Percentiles rank a stretch among this genome's conserved stretches.
phyloP scores from a whole-genome alignment of 1,140 invertebrate genomes.

The Pteromalus puparum region DNA sequence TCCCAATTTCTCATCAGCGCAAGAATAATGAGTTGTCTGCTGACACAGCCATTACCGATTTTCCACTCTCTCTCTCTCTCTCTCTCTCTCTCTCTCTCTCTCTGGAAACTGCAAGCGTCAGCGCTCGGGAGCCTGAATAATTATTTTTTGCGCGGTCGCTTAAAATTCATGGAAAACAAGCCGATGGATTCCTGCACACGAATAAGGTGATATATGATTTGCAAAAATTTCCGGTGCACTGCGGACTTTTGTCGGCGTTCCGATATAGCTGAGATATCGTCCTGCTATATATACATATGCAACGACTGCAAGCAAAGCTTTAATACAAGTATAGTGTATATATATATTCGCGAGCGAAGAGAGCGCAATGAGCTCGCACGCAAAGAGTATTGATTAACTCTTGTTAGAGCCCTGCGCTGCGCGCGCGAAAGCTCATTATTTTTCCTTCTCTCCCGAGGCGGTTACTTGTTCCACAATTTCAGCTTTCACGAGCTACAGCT shows the following conservation, averaged over 20 bases:
- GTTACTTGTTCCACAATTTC: neutral
- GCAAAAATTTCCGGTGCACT: neutral
- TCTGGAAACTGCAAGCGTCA: neutral
- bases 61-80: neutral
- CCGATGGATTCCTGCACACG: too few species aligned
- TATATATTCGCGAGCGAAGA: too few species aligned
- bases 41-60: neutral
- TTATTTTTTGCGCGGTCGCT: neutral
- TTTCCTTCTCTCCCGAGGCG: neutral
- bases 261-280: neutral
- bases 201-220: too few species aligned
- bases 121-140: neutral
- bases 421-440: slow-evolving; percentile 14
- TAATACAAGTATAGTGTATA: neutral
- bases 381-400: slow-evolving; percentile 30
- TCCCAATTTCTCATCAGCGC: neutral
- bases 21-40: neutral
- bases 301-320: neutral
- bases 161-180: too few species aligned
- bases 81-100: neutral
- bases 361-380: neutral
- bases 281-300: neutral
- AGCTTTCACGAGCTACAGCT: neutral
- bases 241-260: neutral
- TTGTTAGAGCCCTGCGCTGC: neutral